Conservation (phyloP, 2,888 invertebrate genomes). For the Micoletzkya japonica region DNA sequence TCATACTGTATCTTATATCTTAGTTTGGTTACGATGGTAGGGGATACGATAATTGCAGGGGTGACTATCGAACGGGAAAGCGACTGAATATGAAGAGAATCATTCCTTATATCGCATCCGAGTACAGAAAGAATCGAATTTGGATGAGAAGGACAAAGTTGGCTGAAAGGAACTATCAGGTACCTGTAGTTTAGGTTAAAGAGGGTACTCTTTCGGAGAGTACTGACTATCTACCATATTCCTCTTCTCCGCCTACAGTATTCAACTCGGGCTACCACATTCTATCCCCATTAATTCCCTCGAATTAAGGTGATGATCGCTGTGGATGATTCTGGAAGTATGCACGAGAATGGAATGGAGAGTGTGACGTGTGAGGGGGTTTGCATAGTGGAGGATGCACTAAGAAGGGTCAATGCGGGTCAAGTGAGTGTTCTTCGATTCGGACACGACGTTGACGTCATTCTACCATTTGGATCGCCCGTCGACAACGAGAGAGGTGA, state of each 20-base stretch:
- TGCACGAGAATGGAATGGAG: conserved; percentile 70
- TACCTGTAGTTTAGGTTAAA: neutral
- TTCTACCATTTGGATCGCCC: conserved; percentile 84
- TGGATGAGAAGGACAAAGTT: conserved; percentile 95
- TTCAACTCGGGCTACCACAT: neutral
- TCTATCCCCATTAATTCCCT: neutral
- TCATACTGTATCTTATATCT: too few relatives aligned
- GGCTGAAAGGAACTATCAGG: conserved; percentile 89
- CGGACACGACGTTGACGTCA: conserved; percentile 80
- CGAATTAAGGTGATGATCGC: conserved; percentile 78
- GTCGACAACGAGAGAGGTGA: too few relatives aligned
- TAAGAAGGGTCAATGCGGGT: conserved; percentile 86
- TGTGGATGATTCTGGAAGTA: conserved; percentile 86
- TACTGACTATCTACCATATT: neutral
- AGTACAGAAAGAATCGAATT: conserved; percentile 97
- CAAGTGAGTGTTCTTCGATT: conserved; percentile 88
- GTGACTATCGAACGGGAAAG: conserved; percentile 93
- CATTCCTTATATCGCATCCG: conserved; percentile 96
- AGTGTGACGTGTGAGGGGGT: conserved; percentile 91
- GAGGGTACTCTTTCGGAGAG: neutral
- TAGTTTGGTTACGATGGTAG: neutral
- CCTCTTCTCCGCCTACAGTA: neutral
- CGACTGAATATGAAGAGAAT: conserved; percentile 97
- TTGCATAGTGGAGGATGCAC: conserved; percentile 83
- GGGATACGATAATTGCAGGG: conserved; percentile 67